Conservation (phyloP, 2,888 invertebrate species). For the Heteromyza rotundicornis region DNA sequence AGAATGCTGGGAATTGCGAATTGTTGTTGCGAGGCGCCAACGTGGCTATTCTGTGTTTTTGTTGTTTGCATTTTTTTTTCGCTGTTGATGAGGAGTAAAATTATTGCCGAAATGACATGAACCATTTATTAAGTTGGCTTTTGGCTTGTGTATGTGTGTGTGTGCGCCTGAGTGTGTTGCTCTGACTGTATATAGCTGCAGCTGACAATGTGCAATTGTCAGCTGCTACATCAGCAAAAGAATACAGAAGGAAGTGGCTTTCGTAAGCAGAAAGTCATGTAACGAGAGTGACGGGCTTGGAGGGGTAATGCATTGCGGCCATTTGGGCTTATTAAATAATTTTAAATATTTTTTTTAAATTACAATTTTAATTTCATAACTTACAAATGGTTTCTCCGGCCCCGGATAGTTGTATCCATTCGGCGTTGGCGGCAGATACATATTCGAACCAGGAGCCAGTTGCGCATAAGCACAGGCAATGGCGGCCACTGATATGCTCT, state of each 20-base stretch:
- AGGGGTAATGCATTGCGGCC: too few relatives aligned
- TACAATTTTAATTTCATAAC: slow-evolving; percentile 30
- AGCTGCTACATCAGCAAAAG: too few relatives aligned
- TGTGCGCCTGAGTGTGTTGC: too few relatives aligned
- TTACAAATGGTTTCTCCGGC: slow-evolving; percentile 64
- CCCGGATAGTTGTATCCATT: slow-evolving; percentile 78
- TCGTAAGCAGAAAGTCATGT: too few relatives aligned
- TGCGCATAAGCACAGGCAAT: slow-evolving; percentile 55
- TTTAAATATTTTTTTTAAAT: neutral
- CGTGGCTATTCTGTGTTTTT: too few relatives aligned
- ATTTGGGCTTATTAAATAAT: too few relatives aligned
- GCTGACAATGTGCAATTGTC: neutral
- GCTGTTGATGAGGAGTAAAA: neutral
- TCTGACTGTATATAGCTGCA: neutral
- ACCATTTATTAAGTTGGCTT: neutral
- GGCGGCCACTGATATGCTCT: slow-evolving; percentile 56
- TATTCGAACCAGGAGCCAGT: slow-evolving; percentile 70
- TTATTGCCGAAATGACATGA: neutral
- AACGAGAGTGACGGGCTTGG: too few relatives aligned
- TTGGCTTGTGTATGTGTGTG: too few relatives aligned
- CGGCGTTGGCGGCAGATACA: slow-evolving; percentile 74
- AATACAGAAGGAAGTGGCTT: too few relatives aligned
- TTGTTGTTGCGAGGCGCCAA: neutral
- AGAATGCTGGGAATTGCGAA: neutral
- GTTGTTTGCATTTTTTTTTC: too few relatives aligned